A percentile compares a stretch with the other conserved stretches of the same genome.
These are phyloP conservation scores for Lysandra coridon DNA, from an alignment of 2,888 invertebrate species.

Conservation along the genomic window DNA sequence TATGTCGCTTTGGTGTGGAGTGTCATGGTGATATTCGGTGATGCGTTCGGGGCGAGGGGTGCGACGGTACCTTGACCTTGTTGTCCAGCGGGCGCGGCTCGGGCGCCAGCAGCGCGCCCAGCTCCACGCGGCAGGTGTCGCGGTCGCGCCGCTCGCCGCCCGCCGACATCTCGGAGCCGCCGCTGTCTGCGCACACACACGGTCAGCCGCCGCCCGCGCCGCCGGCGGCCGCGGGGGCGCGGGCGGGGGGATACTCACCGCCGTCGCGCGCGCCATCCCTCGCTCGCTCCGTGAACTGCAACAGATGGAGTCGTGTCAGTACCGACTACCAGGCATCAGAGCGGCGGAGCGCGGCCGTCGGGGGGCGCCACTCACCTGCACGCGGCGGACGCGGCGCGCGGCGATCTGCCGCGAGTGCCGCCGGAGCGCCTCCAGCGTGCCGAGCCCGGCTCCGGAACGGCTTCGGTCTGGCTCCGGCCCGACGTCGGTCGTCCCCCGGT, in stretches of 20 bases:
- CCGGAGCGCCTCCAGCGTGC: constrained; percentile 86
- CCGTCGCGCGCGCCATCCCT: constrained; percentile 70
- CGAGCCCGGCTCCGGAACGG: constrained; percentile 34
- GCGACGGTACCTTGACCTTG: constrained; percentile 84
- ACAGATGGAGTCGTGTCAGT: constrained; percentile 45
- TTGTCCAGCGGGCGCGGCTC: constrained; percentile 85
- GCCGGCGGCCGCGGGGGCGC: constrained; percentile 48
- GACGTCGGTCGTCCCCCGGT: constrained; percentile 26
- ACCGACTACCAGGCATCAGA: constrained; percentile 27
- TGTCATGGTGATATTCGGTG: neutral
- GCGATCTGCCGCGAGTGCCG: constrained; percentile 92
- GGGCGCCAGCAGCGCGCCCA: constrained; percentile 82
- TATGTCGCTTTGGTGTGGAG: neutral
- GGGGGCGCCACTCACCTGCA: constrained; percentile 83
- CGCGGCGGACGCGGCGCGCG: constrained; percentile 89
- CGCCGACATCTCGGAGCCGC: constrained; percentile 69
- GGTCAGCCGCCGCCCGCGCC: constrained; percentile 50
- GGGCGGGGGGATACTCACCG: constrained; percentile 43
- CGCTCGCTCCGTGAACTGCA: constrained; percentile 74
- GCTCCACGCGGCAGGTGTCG: constrained; percentile 79
- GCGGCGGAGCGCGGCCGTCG: constrained; percentile 43
- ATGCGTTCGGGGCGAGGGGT: constrained; percentile 34
- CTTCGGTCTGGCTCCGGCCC: neutral
- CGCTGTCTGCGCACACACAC: constrained; percentile 63
- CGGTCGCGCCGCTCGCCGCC: constrained; percentile 65